These are phyloP conservation scores for Orientallactaga sibirica DNA, from an alignment of 2,797 vertebrate genomes.

Conservation along the genomic window DNA sequence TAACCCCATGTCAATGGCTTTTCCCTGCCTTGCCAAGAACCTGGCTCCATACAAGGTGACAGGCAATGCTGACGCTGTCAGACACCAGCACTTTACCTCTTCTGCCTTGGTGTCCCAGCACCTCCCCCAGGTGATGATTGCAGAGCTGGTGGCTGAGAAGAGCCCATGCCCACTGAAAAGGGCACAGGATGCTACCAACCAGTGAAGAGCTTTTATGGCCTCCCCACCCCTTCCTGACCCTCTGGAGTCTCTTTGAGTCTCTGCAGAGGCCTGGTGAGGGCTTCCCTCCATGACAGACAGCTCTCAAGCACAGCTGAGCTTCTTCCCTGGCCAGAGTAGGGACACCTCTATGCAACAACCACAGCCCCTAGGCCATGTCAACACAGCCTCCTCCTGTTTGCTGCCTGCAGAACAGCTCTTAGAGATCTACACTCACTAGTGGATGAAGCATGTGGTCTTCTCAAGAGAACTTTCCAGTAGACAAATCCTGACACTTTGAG, in stretches of 20 bases:
- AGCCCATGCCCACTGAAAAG: neutral
- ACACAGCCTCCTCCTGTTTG: neutral
- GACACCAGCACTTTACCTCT: neutral
- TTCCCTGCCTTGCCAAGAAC: neutral
- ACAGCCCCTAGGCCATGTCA: neutral
- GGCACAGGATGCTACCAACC: no score
- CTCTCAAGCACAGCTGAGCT: neutral
- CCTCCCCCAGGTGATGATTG: no score
- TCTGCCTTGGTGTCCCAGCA: neutral
- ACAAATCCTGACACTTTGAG: neutral
- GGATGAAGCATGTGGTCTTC: neutral
- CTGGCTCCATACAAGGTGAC: neutral
- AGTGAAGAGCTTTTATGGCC: no score
- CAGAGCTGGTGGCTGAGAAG: neutral
- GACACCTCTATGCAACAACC: neutral
- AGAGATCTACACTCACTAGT: neutral
- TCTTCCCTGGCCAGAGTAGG: neutral
- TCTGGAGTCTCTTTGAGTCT: neutral
- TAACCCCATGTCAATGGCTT: slow-evolving; percentile 55
- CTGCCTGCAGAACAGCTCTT: neutral
- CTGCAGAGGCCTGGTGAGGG: neutral
- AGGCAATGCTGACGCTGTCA: neutral
- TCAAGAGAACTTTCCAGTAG: neutral
- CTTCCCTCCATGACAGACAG: neutral
- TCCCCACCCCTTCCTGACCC: neutral